Base-by-base conservation (phyloP, 2,113 vertebrate species). In the Microcebus murinus region DNA sequence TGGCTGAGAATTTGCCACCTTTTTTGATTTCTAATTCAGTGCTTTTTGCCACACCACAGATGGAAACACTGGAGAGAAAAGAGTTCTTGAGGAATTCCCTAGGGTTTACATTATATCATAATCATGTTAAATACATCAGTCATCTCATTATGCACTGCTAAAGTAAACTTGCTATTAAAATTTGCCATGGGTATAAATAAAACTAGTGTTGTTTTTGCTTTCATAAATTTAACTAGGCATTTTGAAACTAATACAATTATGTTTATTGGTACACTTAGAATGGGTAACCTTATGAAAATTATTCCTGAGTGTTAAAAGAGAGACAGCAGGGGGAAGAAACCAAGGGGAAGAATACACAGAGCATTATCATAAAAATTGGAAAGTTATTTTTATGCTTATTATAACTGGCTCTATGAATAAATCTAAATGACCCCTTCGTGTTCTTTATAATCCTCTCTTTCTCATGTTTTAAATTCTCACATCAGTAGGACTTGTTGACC, bases 241-340 rank as follows among this genome's bases (percentile, higher is more conserved):
- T 93, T 79, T 96, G 91, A 97, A 96, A 89, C 90, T 96, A 98
- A 96, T 93, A 88, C 87, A 93, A 96, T 98, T 96, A 96, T 79
- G 87, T 93, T 86, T 96, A 96, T 87, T 91, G 96, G 73, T 90
- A 95, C 65, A 89, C n/a, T 87, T 89, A 96, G 87, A 92, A 59
- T 85, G 71, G 42, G 67, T 74, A 93, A 96, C 95, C 95, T 97
- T 96, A 96, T 95, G 74, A 97, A 96, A 95, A 96, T 94, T 91
- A 90, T 95, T 95, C 71, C 57, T 94, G 80, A 86, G 73, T 94
- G 70, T 93, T 97, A 83, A 90, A 80, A 86, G 77, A 81, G 67
- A 91, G 82, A 91, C 31, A 96, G 80, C 83, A 82, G 42, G 74
- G 18, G 57, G 87, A 91, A 93, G 23, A 79, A 91, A 67, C 18